Evolutionary conservation across 2,113 vertebrate genomes (phyloP).

Genomic region (Hemibagrus wyckioides): DNA sequence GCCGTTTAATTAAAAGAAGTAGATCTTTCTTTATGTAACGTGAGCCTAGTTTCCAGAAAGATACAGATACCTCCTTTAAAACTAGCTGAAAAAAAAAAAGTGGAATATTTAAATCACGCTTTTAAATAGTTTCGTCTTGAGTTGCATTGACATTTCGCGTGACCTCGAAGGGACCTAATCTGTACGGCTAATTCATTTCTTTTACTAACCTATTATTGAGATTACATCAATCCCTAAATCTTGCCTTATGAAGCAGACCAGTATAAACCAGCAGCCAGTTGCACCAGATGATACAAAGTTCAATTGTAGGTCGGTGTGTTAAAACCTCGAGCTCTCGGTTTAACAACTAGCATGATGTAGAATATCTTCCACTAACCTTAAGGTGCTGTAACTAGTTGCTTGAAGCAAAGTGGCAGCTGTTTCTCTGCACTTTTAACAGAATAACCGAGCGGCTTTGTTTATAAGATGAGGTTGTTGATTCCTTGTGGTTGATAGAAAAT

Average conservation of each 20-base stretch:
- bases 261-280: neutral
- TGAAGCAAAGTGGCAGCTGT: neutral
- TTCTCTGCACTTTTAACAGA: neutral
- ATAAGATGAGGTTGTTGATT: neutral
- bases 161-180: neutral
- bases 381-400: neutral
- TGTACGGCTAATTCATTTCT: neutral
- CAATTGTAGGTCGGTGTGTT: neutral
- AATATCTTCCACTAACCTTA: neutral
- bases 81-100: neutral
- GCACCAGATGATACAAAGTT: neutral
- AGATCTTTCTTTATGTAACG: constrained; percentile 14
- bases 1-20: constrained; percentile 23
- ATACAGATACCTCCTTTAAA: neutral
- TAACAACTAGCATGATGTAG: neutral
- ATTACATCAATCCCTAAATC: neutral
- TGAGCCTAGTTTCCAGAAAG: neutral
- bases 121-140: neutral
- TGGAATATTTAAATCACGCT: neutral
- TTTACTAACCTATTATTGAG: constrained; percentile 7
- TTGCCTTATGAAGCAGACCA: neutral
- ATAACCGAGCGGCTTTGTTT: neutral
- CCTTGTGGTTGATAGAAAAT: neutral
- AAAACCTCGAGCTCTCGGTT: neutral
- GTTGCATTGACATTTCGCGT: neutral